Base-by-base conservation (phyloP, 2,797 vertebrate species). In the Sebastes steindachneri region DNA sequence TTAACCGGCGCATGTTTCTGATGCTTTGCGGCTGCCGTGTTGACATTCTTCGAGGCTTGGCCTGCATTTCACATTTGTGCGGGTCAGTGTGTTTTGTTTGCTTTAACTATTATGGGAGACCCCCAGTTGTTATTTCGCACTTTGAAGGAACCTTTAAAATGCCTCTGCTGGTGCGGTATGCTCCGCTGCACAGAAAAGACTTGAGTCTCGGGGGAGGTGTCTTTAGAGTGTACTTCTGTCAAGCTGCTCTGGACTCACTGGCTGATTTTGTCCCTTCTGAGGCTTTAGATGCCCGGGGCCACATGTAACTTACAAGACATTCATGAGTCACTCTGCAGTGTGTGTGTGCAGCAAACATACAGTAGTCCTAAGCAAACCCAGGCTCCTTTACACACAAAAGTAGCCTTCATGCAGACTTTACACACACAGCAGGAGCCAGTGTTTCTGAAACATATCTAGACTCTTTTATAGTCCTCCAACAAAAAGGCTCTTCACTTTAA, bases 91-190 rank as follows among this genome's bases (percentile, higher is more conserved):
- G 89, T 89, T 90, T 86, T 92, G 91, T 93, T 94, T 95, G 86
- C 79, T 91, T 93, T 87, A 76, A 86, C 88, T 93, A 92, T 94
- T 86, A 89, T 87, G 84, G 85, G 88, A 93, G 88, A 90, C 89
- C 86, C 80, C 83, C 89, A 89, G 91, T 93, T 94, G 92, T 93
- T 95, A 86, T 94, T 94, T 95, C 85, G 84, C 88, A 90, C 91
- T 93, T 91, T 90, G 86, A 81, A 90, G 81, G 90, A 89, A 90
- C 87, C 83, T 88, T 82, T 70, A 89, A 90, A 90, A 91, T 81
- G 86, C 77, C 81, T 91, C 54, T 29, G 68, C 84, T 73, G 35
- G 72, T 74, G 80, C 35, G 84, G 78, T 88, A 89, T 83, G 89
- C 83, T 87, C 73, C 14, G 68, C 72, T 81, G 79, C 86, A 80